Percentiles rank a stretch among this genome's conserved stretches.
These are phyloP conservation scores for Neoscelio sp. DNA, from an alignment of 2,888 invertebrate genomes.

Conservation along the genomic window DNA sequence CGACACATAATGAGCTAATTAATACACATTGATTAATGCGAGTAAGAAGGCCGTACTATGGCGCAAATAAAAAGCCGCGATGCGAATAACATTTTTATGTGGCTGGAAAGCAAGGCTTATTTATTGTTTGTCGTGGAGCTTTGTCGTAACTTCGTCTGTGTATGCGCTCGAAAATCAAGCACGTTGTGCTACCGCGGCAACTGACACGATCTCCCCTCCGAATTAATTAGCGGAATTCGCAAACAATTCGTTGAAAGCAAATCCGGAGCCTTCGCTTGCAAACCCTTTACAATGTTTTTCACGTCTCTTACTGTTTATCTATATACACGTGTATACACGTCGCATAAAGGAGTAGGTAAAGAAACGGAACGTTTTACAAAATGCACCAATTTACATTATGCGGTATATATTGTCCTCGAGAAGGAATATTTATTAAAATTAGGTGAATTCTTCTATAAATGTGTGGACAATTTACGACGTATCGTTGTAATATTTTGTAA, in stretches of 20 bases:
- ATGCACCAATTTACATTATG: conserved; percentile 41
- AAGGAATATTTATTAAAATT: conserved; percentile 50
- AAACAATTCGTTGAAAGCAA: conserved; percentile 69
- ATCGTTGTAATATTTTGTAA: no score
- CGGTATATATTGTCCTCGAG: conserved; percentile 15
- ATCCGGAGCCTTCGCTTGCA: conserved; percentile 52
- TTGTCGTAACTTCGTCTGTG: conserved; percentile 44
- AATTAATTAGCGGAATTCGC: conserved; percentile 69
- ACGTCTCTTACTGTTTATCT: conserved; percentile 53
- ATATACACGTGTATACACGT: conserved; percentile 31
- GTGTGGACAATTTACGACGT: no score
- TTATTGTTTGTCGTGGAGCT: conserved; percentile 43
- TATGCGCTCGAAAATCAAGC: conserved; percentile 54
- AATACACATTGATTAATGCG: not conserved
- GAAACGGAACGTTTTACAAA: conserved; percentile 46
- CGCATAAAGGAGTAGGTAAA: conserved; percentile 38
- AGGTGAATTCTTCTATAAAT: conserved; percentile 39
- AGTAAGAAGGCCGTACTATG: not conserved
- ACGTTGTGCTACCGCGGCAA: conserved; percentile 46
- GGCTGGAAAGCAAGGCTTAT: conserved; percentile 32
- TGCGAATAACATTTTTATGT: conserved; percentile 22
- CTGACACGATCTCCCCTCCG: conserved; percentile 64
- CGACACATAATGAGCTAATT: no score
- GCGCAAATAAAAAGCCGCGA: conserved; percentile 21
- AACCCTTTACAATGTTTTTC: conserved; percentile 63